These are phyloP conservation scores for Mnemiopsis leidyi DNA, from an alignment of 37 sponge, comb jelly and placozoan genomes.

Conservation along the genomic window DNA sequence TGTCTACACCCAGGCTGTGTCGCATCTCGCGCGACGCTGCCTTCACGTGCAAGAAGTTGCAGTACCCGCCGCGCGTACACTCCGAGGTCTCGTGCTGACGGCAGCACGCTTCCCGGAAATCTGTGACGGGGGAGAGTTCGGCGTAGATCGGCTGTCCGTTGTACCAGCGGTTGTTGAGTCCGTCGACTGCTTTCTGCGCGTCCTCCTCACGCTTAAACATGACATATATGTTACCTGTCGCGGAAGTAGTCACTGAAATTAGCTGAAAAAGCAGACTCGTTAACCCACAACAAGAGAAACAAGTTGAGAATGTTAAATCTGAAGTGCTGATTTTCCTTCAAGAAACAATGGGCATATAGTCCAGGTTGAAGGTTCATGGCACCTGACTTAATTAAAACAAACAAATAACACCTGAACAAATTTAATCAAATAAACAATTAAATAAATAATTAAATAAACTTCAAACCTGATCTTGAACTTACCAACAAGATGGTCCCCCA, in stretches of 20 bases:
- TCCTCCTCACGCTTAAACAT: slow-evolving; percentile 86
- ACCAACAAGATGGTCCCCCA: slow-evolving; percentile 65
- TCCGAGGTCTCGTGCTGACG: slow-evolving; percentile 44
- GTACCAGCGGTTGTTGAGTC: slow-evolving; percentile 97
- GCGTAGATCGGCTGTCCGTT: slow-evolving; percentile 73
- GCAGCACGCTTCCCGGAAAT: slow-evolving; percentile 54
- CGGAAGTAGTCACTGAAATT: slow-evolving; percentile 28
- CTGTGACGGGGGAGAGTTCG: slow-evolving; percentile 50
- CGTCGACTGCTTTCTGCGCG: slow-evolving; percentile 89
- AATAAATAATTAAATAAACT: too few species aligned
- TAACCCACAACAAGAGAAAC: background rate
- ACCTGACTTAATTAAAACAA: too few species aligned
- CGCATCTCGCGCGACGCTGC: slow-evolving; percentile 3
- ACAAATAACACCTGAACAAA: too few species aligned
- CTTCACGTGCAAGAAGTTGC: slow-evolving; percentile 56
- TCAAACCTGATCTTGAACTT: background rate
- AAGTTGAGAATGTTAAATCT: too few species aligned
- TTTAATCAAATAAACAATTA: too few species aligned
- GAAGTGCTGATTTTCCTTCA: too few species aligned
- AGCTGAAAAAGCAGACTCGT: slow-evolving; percentile 40
- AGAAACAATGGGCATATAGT: too few species aligned
- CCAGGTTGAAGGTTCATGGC: too few species aligned
- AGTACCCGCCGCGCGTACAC: slow-evolving; percentile 43
- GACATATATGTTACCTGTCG: slow-evolving; percentile 61
- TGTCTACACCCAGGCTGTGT: slow-evolving; percentile 45